A percentile compares a stretch with the other conserved stretches of the same genome.
Evolutionary conservation across 2,113 vertebrate species (phyloP).

Genomic region (Pithys albifrons): DNA sequence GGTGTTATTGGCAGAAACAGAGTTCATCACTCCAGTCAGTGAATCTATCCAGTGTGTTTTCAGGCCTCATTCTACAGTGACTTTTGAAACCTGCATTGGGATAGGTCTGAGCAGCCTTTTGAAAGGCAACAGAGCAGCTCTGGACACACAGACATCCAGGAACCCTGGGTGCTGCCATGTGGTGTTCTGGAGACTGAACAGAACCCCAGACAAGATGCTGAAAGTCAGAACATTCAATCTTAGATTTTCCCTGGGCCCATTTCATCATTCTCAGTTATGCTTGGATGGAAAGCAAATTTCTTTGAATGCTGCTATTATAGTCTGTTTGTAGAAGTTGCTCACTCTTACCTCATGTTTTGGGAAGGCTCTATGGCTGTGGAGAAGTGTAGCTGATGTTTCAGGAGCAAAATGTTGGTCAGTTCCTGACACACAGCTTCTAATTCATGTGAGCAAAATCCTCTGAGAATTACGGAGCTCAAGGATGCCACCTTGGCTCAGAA

Average conservation of each 20-base stretch:
- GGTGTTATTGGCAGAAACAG: not conserved
- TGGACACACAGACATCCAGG: not conserved
- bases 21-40: not conserved
- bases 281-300: not conserved
- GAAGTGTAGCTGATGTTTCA: not conserved
- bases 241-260: not conserved
- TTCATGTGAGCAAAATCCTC: accelerated
- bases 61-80: not conserved
- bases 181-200: not conserved
- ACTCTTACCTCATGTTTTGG: not conserved
- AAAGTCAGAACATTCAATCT: not conserved
- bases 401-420: not conserved
- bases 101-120: not conserved
- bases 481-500: not conserved
- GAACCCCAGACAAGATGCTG: not conserved
- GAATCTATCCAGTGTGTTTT: not conserved
- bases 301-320: not conserved
- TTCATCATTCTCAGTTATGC: not conserved
- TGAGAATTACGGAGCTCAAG: not conserved
- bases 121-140: not conserved
- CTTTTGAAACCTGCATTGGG: not conserved
- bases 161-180: not conserved
- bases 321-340: not conserved
- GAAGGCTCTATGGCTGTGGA: not conserved
- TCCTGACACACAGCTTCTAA: not conserved